Conservation (phyloP, 1,140 invertebrate genomes). For the Temnothorax curvispinosus region DNA sequence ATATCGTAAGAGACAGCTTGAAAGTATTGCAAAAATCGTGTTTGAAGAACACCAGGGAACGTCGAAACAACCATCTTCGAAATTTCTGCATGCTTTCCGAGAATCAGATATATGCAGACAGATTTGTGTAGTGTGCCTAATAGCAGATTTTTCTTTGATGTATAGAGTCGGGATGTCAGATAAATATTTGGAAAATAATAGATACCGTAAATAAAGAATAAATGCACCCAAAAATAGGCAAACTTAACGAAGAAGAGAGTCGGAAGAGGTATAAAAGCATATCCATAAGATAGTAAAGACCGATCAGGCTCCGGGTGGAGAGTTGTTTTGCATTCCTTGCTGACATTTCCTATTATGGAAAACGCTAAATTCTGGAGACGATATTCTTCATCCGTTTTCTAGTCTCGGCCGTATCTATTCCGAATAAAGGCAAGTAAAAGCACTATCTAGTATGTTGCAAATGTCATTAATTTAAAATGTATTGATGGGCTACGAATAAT, state of each 20-base stretch:
- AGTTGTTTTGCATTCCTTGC: slow-evolving; percentile 66
- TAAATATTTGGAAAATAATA: slow-evolving; percentile 70
- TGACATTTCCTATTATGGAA: slow-evolving; percentile 32
- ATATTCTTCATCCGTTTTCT: slow-evolving; percentile 52
- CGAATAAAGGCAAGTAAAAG: slow-evolving; percentile 15
- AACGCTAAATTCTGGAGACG: slow-evolving; percentile 31
- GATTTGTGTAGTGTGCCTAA: slow-evolving; percentile 29
- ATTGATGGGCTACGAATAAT: background rate
- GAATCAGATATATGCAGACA: slow-evolving; percentile 24
- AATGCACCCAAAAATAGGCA: slow-evolving; percentile 67
- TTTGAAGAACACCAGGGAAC: slow-evolving; percentile 8
- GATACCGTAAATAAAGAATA: slow-evolving; percentile 65
- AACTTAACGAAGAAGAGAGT: slow-evolving; percentile 60
- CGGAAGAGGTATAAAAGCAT: slow-evolving; percentile 68
- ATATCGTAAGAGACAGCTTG: slow-evolving; percentile 46
- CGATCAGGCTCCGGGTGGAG: slow-evolving; percentile 78
- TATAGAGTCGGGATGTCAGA: slow-evolving; percentile 74
- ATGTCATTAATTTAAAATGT: background rate
- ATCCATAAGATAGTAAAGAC: slow-evolving; percentile 63
- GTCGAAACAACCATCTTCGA: slow-evolving; percentile 3
- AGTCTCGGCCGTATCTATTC: slow-evolving; percentile 23
- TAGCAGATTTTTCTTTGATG: slow-evolving; percentile 55
- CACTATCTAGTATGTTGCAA: slow-evolving; percentile 30
- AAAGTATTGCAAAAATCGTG: slow-evolving; percentile 24
- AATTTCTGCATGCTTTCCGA: slow-evolving; percentile 35